A percentile compares a stretch with the other conserved stretches of the same genome.
Evolutionary conservation across 2,888 invertebrate species (phyloP).

Genomic region (Choristoneura rosaceana): DNA sequence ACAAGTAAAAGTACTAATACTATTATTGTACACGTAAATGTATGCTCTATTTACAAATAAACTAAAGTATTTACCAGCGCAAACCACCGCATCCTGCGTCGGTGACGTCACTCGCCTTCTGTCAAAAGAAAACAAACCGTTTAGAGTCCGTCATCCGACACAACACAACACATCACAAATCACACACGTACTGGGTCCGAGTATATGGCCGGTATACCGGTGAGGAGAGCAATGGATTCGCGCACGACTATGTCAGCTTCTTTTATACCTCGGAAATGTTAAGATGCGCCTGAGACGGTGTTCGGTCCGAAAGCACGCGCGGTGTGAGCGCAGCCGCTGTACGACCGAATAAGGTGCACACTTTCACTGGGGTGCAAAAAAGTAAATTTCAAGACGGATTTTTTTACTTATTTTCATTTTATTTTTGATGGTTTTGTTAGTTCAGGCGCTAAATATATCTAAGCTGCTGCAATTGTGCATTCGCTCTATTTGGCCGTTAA

Average conservation of each 20-base stretch:
- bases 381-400: not conserved
- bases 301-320: conserved; percentile 71
- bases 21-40: not conserved
- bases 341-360: conserved; percentile 64
- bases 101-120: conserved; percentile 63
- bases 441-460: too few species aligned
- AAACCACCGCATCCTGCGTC: conserved; percentile 74
- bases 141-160: conserved; percentile 54
- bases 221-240: conserved; percentile 77
- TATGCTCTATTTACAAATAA: conserved; percentile 15
- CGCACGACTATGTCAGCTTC: conserved; percentile 73
- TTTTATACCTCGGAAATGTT: conserved; percentile 84
- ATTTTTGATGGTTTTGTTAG: not conserved
- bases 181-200: conserved; percentile 43
- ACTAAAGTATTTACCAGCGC: conserved; percentile 66
- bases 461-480: too few species aligned
- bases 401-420: not conserved
- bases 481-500: too few species aligned
- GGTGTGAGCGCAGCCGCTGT: conserved; percentile 49
- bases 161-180: conserved; percentile 52
- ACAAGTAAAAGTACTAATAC: not conserved
- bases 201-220: conserved; percentile 55
- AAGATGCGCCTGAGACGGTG: conserved; percentile 71
- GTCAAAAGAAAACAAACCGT: conserved; percentile 77
- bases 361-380: conserved; percentile 58